Percentiles rank a stretch among this genome's conserved stretches.
These are phyloP conservation scores for Cyprinus carpio DNA, from an alignment of 2,113 vertebrate species.

Conservation along the genomic window DNA sequence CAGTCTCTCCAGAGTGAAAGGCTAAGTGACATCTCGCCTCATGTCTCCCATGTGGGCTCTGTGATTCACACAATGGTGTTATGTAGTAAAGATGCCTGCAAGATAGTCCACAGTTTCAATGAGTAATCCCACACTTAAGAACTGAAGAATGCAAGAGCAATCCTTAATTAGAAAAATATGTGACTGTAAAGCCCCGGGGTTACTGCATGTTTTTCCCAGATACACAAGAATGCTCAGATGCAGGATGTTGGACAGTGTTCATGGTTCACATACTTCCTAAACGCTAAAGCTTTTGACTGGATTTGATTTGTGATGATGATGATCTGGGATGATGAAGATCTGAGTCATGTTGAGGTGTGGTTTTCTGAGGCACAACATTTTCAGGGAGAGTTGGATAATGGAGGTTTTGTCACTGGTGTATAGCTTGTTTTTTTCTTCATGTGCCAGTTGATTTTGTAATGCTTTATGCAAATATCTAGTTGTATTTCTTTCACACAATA, in stretches of 20 bases:
- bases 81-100: slow-evolving; percentile 41
- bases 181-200: slow-evolving; percentile 25
- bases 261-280: slow-evolving; percentile 26
- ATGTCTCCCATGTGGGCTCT: slow-evolving; percentile 21
- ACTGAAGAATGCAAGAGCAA: slow-evolving; percentile 11
- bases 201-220: slow-evolving; percentile 33
- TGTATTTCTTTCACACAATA: neutral
- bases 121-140: slow-evolving; percentile 28
- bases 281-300: slow-evolving; percentile 24
- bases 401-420: slow-evolving; percentile 5
- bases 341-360: slow-evolving; percentile 24
- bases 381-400: slow-evolving; percentile 11
- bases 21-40: slow-evolving; percentile 44
- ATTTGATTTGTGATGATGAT: slow-evolving; percentile 23
- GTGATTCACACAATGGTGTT: slow-evolving; percentile 44
- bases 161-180: slow-evolving; percentile 11
- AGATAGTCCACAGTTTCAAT: slow-evolving; percentile 37
- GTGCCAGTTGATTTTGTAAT: neutral
- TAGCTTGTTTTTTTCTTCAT: slow-evolving; percentile 2
- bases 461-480: neutral
- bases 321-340: slow-evolving; percentile 29
- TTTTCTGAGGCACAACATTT: neutral
- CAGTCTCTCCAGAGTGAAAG: slow-evolving; percentile 38
- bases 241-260: neutral
- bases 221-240: slow-evolving; percentile 1